Evolutionary conservation across 2,888 invertebrate genomes (phyloP).

Genomic region (Germaria angustata): DNA sequence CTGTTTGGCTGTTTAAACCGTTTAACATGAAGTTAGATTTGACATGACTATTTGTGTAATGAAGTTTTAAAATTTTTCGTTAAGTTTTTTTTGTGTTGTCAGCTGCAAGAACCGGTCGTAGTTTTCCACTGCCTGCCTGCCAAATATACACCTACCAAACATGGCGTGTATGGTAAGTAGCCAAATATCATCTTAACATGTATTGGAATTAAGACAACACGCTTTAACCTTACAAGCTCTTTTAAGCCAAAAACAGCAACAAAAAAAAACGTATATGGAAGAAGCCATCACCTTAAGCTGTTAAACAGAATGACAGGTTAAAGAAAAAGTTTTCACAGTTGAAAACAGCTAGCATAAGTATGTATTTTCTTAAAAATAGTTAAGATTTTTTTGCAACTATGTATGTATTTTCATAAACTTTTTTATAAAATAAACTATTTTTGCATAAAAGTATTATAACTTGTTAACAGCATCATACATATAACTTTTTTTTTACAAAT

Average conservation of each 20-base stretch:
- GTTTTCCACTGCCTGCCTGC: not conserved
- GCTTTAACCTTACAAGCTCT: constrained; percentile 56
- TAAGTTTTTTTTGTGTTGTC: constrained; percentile 21
- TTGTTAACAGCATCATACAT: too few relatives aligned
- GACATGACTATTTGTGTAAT: constrained; percentile 52
- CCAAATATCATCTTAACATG: constrained; percentile 57
- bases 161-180: constrained; percentile 38
- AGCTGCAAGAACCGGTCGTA: constrained; percentile 44
- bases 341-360: not conserved
- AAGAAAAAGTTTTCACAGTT: constrained; percentile 57
- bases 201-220: constrained; percentile 52
- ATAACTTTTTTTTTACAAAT: too few relatives aligned
- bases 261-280: not conserved
- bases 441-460: too few relatives aligned
- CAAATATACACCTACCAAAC: not conserved
- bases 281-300: constrained; percentile 50
- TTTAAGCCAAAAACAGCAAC: not conserved
- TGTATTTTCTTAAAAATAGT: not conserved
- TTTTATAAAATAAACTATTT: too few relatives aligned
- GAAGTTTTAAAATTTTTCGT: constrained; percentile 50
- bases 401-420: not conserved
- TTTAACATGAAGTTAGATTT: constrained; percentile 33
- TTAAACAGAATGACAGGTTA: constrained; percentile 61
- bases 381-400: not conserved
- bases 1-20: not conserved